Evolutionary conservation across 2,888 invertebrate genomes (phyloP), one percentile per base, ranked within the genome.

Genomic region (Ochlodes sylvanus): DNA sequence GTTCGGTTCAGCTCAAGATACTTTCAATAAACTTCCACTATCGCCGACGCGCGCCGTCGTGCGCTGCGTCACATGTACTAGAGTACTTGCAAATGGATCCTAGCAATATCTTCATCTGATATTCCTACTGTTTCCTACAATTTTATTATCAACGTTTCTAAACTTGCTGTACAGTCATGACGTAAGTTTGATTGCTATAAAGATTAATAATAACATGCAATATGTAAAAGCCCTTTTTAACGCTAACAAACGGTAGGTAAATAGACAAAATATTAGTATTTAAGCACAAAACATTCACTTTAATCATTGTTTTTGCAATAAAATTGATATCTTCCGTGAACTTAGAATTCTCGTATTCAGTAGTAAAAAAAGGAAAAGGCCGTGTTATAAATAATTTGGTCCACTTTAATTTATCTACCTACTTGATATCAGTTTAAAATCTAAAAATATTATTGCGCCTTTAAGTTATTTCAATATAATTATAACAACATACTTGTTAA

Each of bases 11-110:
- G 60, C 14, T 34, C 38, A 38, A 52, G 57, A 60, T 34, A 61
- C 68, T 50, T 63, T 56, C 67, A 68, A 68, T 68, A 68, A 68
- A 68, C 67, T 68, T 62, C 38, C 67, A 68, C 62, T 68, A 68
- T 68, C 67, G 58, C 57, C 14, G 57, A 15, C 27, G 27, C 27
- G 27, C 27, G 27, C 27, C 27, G 27, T 27, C 27, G 27, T 27
- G 41, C 32, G 6, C 47, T 56, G 27, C 42, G 67, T 62, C 47
- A 68, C 68, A 15, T 62, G 56, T 56, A 62, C 56, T 19, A 62
- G 21, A 62, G 38, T 47, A 62, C 55, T 41, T 68, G 62, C 62
- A 47, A 62, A 62, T 67, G 50, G 47, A 62, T 68, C 66, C 27
- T n/a, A 67, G 68, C 62, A 50, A 47, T 14, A 68, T 68, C 68